Evolutionary conservation across 2,888 invertebrate species (phyloP).

Genomic region (Clanis bilineata): DNA sequence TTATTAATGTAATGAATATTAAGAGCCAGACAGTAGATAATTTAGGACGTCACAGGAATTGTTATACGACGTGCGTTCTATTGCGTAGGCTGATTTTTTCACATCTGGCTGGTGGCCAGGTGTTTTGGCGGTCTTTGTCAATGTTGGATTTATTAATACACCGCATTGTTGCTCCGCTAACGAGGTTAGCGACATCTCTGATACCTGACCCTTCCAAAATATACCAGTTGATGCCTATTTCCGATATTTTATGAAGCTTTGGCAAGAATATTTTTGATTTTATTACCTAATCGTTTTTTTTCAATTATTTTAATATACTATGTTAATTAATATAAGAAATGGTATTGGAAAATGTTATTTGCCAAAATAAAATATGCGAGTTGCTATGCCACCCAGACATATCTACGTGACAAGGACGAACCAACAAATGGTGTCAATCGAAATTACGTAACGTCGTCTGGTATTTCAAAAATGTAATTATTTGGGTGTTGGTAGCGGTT

Average conservation of each 20-base stretch:
- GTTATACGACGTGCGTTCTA: constrained; percentile 42
- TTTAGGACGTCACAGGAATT: constrained; percentile 48
- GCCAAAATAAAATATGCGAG: not conserved
- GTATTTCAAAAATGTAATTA: constrained; percentile 71
- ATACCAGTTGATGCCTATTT: not conserved
- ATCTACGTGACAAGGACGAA: constrained; percentile 27
- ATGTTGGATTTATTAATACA: constrained; percentile 81
- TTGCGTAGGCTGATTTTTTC: constrained; percentile 66
- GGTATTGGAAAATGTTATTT: not conserved
- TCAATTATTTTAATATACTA: too few relatives aligned
- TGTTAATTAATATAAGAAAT: too few relatives aligned
- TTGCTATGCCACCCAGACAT: not conserved
- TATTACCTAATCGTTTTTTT: not conserved
- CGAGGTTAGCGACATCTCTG: constrained; percentile 58
- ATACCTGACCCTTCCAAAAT: constrained; percentile 4
- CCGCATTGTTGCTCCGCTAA: constrained; percentile 57
- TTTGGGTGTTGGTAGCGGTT: constrained; percentile 56
- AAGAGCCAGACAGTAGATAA: constrained; percentile 19
- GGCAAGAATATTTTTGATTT: too few relatives aligned
- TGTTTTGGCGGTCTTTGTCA: constrained; percentile 82
- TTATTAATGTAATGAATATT: not conserved
- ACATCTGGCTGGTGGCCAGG: constrained; percentile 67
- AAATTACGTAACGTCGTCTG: constrained; percentile 60
- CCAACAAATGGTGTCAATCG: constrained; percentile 44
- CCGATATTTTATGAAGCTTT: not conserved